phyloP scores from a whole-genome alignment of 2,113 vertebrate genomes.

The Vombatus ursinus region DNA sequence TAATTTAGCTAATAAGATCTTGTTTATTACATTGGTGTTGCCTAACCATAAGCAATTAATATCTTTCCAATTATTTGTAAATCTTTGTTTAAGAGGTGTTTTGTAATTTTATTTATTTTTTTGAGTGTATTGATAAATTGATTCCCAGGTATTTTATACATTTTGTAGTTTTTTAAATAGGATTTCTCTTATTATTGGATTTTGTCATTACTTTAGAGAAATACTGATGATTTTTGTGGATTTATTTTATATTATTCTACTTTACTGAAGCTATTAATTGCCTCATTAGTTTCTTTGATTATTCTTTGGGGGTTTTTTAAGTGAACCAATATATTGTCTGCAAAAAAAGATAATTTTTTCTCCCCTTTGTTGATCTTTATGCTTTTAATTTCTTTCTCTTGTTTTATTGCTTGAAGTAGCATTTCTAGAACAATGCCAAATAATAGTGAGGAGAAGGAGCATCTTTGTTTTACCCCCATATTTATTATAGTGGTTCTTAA shows the following conservation, averaged over 20 bases:
- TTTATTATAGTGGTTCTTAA: background rate
- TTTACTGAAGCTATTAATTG: background rate
- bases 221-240: background rate
- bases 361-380: background rate
- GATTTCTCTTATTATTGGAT: background rate
- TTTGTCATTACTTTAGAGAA: background rate
- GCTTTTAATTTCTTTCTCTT: background rate
- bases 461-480: background rate
- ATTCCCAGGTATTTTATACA: background rate
- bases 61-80: background rate
- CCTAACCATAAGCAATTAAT: background rate
- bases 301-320: background rate
- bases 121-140: background rate
- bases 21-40: background rate
- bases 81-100: background rate
- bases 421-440: background rate
- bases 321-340: background rate
- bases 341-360: background rate
- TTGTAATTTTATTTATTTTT: background rate
- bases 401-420: background rate
- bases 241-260: background rate
- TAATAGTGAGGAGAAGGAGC: background rate
- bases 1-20: background rate
- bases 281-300: background rate
- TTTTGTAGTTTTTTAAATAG: background rate